Percentiles rank a stretch among this genome's conserved stretches.
phyloP scores from a whole-genome alignment of 1,140 invertebrate genomes.

The Tribolium castaneum region DNA sequence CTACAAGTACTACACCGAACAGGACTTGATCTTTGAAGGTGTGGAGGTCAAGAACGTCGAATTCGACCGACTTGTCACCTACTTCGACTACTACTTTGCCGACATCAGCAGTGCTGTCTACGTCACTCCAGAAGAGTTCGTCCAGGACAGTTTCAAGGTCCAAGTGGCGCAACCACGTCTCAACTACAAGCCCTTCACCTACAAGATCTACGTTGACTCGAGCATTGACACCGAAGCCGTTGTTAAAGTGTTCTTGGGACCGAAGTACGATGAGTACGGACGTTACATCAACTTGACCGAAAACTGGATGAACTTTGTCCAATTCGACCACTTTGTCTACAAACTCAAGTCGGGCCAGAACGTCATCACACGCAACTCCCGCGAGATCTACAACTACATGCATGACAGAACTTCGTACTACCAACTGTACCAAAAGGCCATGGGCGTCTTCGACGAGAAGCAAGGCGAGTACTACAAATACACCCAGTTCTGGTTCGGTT shows the following conservation, averaged over 20 bases:
- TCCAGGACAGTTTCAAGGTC: constrained; percentile 54
- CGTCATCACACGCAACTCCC: constrained; percentile 72
- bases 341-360: constrained; percentile 74
- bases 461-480: constrained; percentile 63
- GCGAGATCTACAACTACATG: constrained; percentile 73
- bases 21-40: constrained; percentile 69
- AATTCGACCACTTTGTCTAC: constrained; percentile 76
- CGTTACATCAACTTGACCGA: constrained; percentile 67
- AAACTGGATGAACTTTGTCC: constrained; percentile 71
- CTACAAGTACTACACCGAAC: constrained; percentile 68
- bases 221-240: constrained; percentile 67
- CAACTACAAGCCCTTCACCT: constrained; percentile 74
- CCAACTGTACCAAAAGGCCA: constrained; percentile 69
- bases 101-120: constrained; percentile 74
- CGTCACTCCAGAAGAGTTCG: constrained; percentile 50
- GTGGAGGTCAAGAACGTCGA: constrained; percentile 72
- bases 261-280: constrained; percentile 72
- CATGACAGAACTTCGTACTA: constrained; percentile 72
- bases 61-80: constrained; percentile 72
- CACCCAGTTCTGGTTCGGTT: constrained; percentile 67
- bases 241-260: constrained; percentile 75
- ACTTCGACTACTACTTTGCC: constrained; percentile 76
- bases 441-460: constrained; percentile 64
- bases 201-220: constrained; percentile 69
- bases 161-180: constrained; percentile 63